phyloP scores from a whole-genome alignment of 2,113 vertebrate species.

The Emydocephalus ijimae region DNA sequence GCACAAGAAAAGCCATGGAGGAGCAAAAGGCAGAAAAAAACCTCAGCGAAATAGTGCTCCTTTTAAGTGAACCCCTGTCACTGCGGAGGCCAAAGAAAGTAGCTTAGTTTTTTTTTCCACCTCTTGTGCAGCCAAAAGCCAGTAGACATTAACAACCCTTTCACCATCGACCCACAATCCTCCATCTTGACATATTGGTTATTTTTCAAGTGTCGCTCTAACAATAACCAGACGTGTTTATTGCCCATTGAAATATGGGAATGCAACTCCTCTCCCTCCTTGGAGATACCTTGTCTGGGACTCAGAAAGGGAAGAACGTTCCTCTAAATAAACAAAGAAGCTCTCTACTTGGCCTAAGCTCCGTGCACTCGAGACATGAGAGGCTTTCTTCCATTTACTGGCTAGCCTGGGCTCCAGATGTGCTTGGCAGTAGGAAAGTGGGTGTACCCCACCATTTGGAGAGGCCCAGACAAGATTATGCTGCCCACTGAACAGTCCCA shows the following conservation, averaged over 20 bases:
- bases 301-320: background rate
- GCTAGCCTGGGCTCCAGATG: slow-evolving; percentile 7
- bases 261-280: background rate
- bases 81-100: background rate
- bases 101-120: background rate
- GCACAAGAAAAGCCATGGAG: background rate
- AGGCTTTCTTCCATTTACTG: background rate
- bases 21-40: background rate
- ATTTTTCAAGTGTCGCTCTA: background rate
- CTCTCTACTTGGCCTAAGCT: accelerated
- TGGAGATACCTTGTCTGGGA: background rate
- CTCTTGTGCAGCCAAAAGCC: slow-evolving; percentile 22
- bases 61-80: background rate
- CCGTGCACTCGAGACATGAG: background rate
- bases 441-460: background rate
- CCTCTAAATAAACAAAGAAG: background rate
- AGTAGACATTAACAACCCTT: background rate
- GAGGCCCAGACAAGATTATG: background rate
- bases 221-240: accelerated
- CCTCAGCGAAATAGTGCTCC: background rate
- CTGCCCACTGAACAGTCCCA: background rate
- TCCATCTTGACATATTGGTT: background rate
- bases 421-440: slow-evolving; percentile 50
- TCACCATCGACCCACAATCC: accelerated
- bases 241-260: slow-evolving; percentile 6